These are phyloP conservation scores for Lipotes vexillifer DNA, from an alignment of 2,113 vertebrate genomes.

Conservation along the genomic window DNA sequence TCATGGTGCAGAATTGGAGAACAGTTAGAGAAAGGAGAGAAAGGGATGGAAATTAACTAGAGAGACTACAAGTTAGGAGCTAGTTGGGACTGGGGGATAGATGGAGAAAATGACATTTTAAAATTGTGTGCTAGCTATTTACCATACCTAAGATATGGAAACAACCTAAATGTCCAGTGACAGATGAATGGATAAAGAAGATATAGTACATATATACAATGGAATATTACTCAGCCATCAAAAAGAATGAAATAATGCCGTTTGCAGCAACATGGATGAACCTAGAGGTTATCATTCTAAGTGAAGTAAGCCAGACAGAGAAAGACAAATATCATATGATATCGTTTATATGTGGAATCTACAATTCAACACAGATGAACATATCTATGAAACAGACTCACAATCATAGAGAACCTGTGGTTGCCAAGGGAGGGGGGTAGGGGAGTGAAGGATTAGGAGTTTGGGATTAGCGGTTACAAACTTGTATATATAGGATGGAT, in stretches of 20 bases:
- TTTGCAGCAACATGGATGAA: no score
- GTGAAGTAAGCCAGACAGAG: neutral
- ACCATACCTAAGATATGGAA: no score
- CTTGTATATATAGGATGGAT: neutral
- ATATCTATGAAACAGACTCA: neutral
- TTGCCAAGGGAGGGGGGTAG: neutral
- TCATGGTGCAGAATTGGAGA: neutral
- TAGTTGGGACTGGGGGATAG: neutral
- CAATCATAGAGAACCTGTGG: neutral
- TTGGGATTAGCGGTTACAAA: neutral
- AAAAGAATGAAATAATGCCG: no score
- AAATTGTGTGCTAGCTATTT: neutral
- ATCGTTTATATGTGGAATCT: neutral
- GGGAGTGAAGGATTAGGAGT: neutral
- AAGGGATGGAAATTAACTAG: neutral
- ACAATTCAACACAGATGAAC: neutral
- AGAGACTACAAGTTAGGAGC: neutral
- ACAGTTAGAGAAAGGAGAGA: neutral
- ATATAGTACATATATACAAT: no score
- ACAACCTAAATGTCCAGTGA: no score
- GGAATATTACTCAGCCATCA: no score
- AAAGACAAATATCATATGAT: neutral
- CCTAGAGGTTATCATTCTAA: no score
- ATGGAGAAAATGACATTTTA: neutral
- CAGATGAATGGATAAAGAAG: no score